Conservation (phyloP, 2,113 vertebrate genomes). For the Gobius niger region DNA sequence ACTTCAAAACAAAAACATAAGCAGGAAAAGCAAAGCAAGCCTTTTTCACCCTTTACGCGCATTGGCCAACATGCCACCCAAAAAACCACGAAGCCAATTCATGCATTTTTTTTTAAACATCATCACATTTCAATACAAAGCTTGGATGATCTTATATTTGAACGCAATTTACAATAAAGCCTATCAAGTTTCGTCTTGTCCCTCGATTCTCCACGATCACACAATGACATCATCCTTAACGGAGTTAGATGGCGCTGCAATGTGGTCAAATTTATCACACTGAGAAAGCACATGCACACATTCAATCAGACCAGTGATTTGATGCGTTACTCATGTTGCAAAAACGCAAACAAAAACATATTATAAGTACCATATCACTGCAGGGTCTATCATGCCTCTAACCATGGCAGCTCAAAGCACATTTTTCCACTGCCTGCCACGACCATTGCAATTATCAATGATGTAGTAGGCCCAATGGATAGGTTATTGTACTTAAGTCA, state of each 20-base stretch:
- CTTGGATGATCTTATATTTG: background rate
- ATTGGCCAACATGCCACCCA: background rate
- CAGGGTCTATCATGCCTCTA: too few species aligned
- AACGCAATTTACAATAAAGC: background rate
- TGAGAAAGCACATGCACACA: conserved; percentile 44
- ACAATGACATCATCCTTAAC: conserved; percentile 71
- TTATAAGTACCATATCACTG: background rate
- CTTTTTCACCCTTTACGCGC: background rate
- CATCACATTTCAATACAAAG: background rate
- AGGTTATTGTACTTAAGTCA: conserved; percentile 68
- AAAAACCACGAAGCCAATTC: background rate
- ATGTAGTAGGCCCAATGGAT: background rate
- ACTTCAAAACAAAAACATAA: background rate
- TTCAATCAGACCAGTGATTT: conserved; percentile 27
- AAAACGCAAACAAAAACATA: background rate
- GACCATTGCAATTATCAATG: conserved; percentile 15
- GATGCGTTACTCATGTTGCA: background rate
- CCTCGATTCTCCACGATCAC: conserved; percentile 48
- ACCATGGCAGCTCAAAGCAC: background rate
- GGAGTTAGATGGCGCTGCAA: conserved; percentile 67
- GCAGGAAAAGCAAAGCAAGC: background rate
- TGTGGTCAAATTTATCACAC: conserved; percentile 61
- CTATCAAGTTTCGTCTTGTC: conserved; percentile 28
- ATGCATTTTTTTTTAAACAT: background rate
- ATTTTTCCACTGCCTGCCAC: background rate